Base-by-base conservation (phyloP, 2,797 vertebrate species). In the Catamblyrhynchus diadema region DNA sequence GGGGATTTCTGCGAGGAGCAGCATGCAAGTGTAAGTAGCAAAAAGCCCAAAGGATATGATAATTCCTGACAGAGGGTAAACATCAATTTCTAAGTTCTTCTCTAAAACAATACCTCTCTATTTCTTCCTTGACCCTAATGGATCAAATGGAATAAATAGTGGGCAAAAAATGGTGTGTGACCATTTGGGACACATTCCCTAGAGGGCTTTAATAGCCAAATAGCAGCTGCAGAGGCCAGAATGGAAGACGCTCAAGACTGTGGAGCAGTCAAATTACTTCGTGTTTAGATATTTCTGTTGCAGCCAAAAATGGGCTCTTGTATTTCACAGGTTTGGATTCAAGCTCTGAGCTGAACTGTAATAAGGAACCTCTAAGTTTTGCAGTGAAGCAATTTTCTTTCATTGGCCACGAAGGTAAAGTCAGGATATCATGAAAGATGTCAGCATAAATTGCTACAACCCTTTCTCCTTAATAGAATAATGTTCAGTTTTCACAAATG, bases 331-430 rank as follows among this genome's bases (percentile, higher is more conserved):
- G 39, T 93, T 95, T 93, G 78, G 77, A 93, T 94, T 89, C 74
- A 94, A 70, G 51, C 71, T 97, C 95, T 81, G 78, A 90, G 79
- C 53, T 81, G 85, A 93, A 64, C 81, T 51, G 35, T 70, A 74
- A 57, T 56, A 91, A 95, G 65, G 73, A 94, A 66, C 23, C 69
- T 91, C 19, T 27, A 51, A 82, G 50, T 80, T 96, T 72, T 96
- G 35, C 65, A 88, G 56, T 37, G 81, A 95, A 96, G 80, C 12
- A 32, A 90, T 96, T 95, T 93, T 83, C 92, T 96, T 94, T 92
- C 90, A 89, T 42, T 95, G 90, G 90, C 62, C 82, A 94, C 4
- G 1, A 90, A 95, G 42, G 78, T 81, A 90, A 94, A 96, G 84
- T 66, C 48, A 69, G 70, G 75, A 27, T 64, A 89, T 73, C 60